Evolutionary conservation across 2,113 vertebrate species (phyloP), one percentile per base, ranked within the genome.

Genomic region (Triplophysa dalaica): DNA sequence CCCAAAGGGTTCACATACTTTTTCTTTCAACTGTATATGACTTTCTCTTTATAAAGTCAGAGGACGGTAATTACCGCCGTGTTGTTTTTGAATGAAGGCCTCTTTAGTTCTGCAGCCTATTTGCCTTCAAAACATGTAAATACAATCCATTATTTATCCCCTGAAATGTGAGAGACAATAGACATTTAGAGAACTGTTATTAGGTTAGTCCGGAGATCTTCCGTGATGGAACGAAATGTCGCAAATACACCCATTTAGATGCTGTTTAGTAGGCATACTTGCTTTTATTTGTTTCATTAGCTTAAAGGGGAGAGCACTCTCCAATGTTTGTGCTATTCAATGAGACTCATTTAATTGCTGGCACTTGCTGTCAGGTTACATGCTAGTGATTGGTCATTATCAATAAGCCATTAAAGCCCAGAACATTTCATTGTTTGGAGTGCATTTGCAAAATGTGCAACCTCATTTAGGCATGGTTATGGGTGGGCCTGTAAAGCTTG

Each of bases 61-160:
- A 50, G 60, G 58, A 67, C 54, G 74, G 68, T 75, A 81, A 84
- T 84, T 76, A 84, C 74, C 10, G 21, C 45, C 11, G 14, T 19
- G 24, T 16, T 48, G 38, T 17, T 56, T 75, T 79, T 29, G 61
- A 77, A 65, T 38, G 62, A 77, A 65, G 62, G 54, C 21, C 67
- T 77, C 26, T 65, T 22, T 24, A 14, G 24, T 38, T 77, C 62
- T 65, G 54, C 33, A 76, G 52, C 78, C 69, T 81, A 86, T 86
- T 87, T 83, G 81, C 73, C 78, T 77, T 72, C 65, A 70, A 68
- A 82, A 79, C 75, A 76, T 79, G 77, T 62, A 79, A 83, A 83
- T 79, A 80, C 14, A 41, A 22, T 87, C 79, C 79, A 82, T 87
- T 85, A 85, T 85, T 87, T 83, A 82, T 65, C 58, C 82, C 60